phyloP scores from a whole-genome alignment of 2,888 invertebrate species.

The Macrophya annulata region DNA sequence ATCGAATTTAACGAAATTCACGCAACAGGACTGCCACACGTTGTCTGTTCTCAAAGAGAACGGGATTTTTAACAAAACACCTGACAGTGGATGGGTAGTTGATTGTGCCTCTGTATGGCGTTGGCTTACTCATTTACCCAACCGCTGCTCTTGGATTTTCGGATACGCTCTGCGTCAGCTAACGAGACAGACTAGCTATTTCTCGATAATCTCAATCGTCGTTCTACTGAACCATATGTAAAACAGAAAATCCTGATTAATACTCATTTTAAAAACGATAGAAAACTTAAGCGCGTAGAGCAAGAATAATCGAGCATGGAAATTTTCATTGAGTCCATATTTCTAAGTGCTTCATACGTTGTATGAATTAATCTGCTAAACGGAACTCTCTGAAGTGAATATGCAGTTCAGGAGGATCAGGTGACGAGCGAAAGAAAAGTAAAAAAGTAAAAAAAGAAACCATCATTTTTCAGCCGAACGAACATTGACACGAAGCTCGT shows the following conservation, averaged over 20 bases:
- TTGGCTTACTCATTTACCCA: conserved; percentile 22
- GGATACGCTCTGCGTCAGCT: conserved; percentile 14
- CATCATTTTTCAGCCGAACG: conserved; percentile 35
- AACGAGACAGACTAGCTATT: conserved; percentile 11
- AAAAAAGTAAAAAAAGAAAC: neutral
- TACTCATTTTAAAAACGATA: neutral
- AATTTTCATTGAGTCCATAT: neutral
- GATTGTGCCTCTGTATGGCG: conserved; percentile 24
- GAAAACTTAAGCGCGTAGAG: neutral
- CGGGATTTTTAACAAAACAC: conserved; percentile 8
- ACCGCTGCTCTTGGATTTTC: conserved; percentile 8
- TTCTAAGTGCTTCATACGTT: neutral
- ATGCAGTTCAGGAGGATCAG: neutral
- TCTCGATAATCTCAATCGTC: neutral
- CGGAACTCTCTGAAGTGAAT: neutral
- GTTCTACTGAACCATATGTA: neutral
- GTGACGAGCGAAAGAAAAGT: conserved; percentile 6
- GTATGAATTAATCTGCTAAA: neutral
- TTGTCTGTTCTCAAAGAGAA: conserved; percentile 41
- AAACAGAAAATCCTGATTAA: neutral
- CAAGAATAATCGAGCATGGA: neutral
- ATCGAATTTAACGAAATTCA: conserved; percentile 35
- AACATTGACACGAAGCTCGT: conserved; percentile 52
- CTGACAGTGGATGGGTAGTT: conserved; percentile 2
- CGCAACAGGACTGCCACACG: conserved; percentile 9